Evolutionary conservation across 30 jellyfish, hydroid and myxozoan species (phyloP).

Genomic region (Aurelia aurita complex sp. Pacific): DNA sequence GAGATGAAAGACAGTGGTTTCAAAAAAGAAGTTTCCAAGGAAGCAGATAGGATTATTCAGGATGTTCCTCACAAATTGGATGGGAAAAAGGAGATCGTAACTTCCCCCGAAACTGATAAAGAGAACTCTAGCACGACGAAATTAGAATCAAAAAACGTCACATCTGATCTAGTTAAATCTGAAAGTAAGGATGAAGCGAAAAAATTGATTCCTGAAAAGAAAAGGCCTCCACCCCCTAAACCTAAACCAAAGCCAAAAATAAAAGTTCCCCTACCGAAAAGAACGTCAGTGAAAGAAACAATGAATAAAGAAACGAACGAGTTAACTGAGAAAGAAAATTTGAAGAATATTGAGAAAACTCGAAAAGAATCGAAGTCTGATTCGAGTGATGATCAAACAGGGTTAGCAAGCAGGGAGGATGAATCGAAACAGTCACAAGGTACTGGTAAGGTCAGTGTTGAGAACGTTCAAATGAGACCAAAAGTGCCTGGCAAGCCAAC

Average conservation of each 20-base stretch:
- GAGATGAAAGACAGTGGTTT: not conserved
- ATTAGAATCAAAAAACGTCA: no score
- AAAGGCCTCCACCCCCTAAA: slow-evolving; percentile 59
- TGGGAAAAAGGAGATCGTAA: not conserved
- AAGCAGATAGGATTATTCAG: not conserved
- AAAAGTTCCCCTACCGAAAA: not conserved
- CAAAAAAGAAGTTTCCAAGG: not conserved
- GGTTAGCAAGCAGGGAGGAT: no score
- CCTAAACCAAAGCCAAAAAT: slow-evolving; percentile 56
- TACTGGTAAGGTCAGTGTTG: no score
- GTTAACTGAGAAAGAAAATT: slow-evolving; percentile 29
- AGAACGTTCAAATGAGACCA: slow-evolving; percentile 17
- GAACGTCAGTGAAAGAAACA: not conserved
- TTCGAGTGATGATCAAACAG: no score
- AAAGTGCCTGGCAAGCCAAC: slow-evolving; percentile 1
- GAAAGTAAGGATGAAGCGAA: not conserved
- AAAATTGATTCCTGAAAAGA: not conserved
- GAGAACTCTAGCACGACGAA: no score
- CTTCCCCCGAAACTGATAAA: no score
- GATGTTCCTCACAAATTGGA: no score
- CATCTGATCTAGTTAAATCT: no score
- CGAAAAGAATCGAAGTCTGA: not conserved
- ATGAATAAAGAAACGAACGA: not conserved
- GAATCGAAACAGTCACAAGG: no score
- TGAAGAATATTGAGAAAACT: slow-evolving; percentile 41